phyloP scores from a whole-genome alignment of 2,797 vertebrate genomes.

The Sebastiscus tertius region DNA sequence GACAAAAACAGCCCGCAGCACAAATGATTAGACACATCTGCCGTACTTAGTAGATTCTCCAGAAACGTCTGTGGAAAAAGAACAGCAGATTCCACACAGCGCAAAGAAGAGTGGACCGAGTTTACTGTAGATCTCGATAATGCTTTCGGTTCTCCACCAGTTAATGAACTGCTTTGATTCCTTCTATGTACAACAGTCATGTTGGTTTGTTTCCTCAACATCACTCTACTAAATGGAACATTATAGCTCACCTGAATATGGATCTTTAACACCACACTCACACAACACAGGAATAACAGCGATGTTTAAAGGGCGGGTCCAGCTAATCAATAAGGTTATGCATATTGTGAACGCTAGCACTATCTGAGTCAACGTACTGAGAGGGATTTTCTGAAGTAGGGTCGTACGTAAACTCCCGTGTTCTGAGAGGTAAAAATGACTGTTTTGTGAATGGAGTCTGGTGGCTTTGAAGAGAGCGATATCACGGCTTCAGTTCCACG shows the following conservation, averaged over 20 bases:
- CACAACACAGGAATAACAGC: neutral
- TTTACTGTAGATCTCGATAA: neutral
- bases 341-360: too few relatives aligned
- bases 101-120: neutral
- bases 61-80: constrained; percentile 25
- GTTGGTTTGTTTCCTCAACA: neutral
- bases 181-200: neutral
- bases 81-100: neutral
- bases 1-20: constrained; percentile 64
- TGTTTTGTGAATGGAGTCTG: neutral
- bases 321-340: too few relatives aligned
- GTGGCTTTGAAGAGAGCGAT: neutral
- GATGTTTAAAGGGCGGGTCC: neutral
- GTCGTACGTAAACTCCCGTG: too few relatives aligned
- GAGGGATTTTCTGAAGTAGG: too few relatives aligned
- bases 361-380: too few relatives aligned
- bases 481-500: neutral
- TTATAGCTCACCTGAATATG: neutral
- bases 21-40: constrained; percentile 63
- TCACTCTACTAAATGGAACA: neutral
- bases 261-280: neutral
- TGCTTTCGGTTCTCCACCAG: neutral
- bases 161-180: neutral
- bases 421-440: neutral
- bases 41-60: constrained; percentile 23